phyloP scores from a whole-genome alignment of 2,888 invertebrate species.

The Drosophila putrida region DNA sequence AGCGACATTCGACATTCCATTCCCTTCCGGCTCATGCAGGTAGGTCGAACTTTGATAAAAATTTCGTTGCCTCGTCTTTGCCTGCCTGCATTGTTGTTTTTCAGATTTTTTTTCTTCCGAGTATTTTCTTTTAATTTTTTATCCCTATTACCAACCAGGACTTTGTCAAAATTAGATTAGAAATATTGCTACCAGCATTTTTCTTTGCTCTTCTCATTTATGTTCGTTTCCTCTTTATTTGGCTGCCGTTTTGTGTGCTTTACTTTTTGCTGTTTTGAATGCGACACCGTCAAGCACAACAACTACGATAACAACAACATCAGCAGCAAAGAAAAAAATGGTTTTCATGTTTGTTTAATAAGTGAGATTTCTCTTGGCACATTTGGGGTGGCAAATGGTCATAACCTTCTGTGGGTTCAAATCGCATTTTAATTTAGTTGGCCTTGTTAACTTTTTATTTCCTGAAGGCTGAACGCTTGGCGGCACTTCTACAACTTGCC shows the following conservation, averaged over 20 bases:
- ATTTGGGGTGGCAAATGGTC: conserved; percentile 32
- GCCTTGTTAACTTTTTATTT: conserved; percentile 47
- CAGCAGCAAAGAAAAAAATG: conserved; percentile 32
- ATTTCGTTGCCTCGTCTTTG: conserved; percentile 59
- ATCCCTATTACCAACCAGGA: conserved; percentile 46
- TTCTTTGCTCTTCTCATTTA: conserved; percentile 60
- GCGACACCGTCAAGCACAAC: conserved; percentile 33
- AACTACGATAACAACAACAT: conserved; percentile 33
- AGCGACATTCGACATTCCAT: conserved; percentile 72
- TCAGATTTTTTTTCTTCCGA: conserved; percentile 35
- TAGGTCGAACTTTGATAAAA: conserved; percentile 70
- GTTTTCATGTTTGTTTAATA: conserved; percentile 67
- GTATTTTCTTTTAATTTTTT: conserved; percentile 77
- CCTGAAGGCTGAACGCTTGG: conserved; percentile 40
- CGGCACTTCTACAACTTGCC: conserved; percentile 8
- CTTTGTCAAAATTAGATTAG: conserved; percentile 81
- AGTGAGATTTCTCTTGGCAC: conserved; percentile 48
- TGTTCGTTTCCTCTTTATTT: conserved; percentile 30
- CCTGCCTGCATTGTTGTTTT: conserved; percentile 71
- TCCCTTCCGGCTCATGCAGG: conserved; percentile 31
- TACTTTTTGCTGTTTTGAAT: conserved; percentile 59
- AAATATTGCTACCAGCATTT: conserved; percentile 82
- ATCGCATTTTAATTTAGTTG: conserved; percentile 71
- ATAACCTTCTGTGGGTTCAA: conserved; percentile 24
- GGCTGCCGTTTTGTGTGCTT: conserved; percentile 51